Evolutionary conservation across 2,113 vertebrate species (phyloP).

Genomic region (Gallinago jamesoni): DNA sequence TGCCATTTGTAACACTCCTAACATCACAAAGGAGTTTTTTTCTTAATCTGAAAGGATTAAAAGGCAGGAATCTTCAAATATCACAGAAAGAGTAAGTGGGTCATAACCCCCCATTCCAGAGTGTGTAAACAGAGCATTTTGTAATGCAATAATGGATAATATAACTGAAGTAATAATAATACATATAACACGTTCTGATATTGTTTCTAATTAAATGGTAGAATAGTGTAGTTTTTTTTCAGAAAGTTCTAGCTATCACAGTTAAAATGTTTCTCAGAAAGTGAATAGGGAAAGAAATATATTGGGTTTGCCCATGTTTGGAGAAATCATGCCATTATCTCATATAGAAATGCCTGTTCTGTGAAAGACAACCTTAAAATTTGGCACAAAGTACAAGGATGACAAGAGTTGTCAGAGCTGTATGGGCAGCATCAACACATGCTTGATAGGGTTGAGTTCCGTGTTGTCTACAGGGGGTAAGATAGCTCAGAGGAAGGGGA

Average conservation of each 20-base stretch:
- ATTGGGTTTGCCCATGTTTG: neutral
- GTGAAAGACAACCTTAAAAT: neutral
- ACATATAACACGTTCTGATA: neutral
- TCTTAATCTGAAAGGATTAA: constrained; percentile 28
- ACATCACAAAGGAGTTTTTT: neutral
- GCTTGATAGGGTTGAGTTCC: neutral
- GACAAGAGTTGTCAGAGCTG: neutral
- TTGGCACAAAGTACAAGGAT: neutral
- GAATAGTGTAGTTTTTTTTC: neutral
- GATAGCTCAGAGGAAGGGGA: neutral
- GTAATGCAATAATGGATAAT: neutral
- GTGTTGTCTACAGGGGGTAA: neutral
- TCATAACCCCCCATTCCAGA: neutral
- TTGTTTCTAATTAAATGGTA: neutral
- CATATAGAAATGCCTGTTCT: neutral
- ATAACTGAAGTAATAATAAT: neutral
- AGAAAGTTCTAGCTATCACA: neutral
- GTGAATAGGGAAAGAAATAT: neutral
- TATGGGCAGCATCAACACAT: neutral
- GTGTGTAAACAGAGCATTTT: neutral
- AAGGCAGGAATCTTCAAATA: neutral
- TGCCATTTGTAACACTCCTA: neutral
- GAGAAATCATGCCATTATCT: neutral
- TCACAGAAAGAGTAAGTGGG: neutral
- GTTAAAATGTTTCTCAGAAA: neutral